Percentiles rank a stretch among this genome's conserved stretches.
Conservation (phyloP, 2,797 vertebrate genomes). For the Schizopygopsis pylzovi region DNA sequence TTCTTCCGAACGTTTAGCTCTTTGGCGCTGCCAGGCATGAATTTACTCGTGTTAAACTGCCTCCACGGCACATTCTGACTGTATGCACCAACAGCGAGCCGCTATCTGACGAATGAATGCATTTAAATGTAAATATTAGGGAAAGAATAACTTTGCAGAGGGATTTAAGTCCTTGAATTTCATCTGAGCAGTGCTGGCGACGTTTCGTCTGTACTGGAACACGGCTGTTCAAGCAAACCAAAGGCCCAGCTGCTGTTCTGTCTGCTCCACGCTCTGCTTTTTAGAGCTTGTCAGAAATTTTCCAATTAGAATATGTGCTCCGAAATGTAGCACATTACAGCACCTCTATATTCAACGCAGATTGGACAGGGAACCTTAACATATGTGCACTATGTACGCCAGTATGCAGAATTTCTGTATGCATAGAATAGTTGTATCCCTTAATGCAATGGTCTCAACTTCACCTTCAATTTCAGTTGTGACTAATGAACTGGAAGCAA, state of each 20-base stretch:
- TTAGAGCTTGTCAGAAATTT: slow-evolving; percentile 26
- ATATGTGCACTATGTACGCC: background rate
- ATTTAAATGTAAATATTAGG: slow-evolving; percentile 37
- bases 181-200: background rate
- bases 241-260: slow-evolving; percentile 24
- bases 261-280: slow-evolving; percentile 17
- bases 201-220: slow-evolving; percentile 15
- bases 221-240: slow-evolving; percentile 23
- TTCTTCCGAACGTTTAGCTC: slow-evolving; percentile 22
- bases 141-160: background rate
- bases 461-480: background rate
- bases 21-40: background rate
- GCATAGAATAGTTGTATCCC: background rate
- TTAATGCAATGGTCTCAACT: background rate
- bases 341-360: background rate
- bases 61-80: slow-evolving; percentile 6
- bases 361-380: background rate
- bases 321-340: slow-evolving; percentile 5
- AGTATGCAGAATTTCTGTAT: background rate
- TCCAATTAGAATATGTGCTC: slow-evolving; percentile 4
- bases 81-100: background rate
- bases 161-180: slow-evolving; percentile 25
- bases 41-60: slow-evolving; percentile 16
- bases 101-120: background rate
- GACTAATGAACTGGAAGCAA: slow-evolving; percentile 1